Evolutionary conservation across 2,113 vertebrate species (phyloP), one percentile per base, ranked within the genome.

Genomic region (Crotalus horridus): DNA sequence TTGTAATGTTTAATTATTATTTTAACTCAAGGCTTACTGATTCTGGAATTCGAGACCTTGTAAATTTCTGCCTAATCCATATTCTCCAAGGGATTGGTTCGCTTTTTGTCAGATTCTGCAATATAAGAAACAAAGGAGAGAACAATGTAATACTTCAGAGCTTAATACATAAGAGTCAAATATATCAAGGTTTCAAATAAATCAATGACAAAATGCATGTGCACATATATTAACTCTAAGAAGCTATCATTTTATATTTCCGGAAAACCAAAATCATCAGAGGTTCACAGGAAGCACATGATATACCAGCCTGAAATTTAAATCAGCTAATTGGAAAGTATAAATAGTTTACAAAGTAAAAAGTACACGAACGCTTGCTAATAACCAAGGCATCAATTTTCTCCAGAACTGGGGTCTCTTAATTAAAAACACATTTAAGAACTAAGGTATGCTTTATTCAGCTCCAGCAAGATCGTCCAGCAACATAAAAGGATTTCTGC

Each of bases 41-140:
- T 59, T 96, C 96, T 69, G 98, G 98, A 96, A 98, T 96, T 89
- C 96, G 97, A 26, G 98, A 96, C 61, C 8, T 98, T 48, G 98
- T 98, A 93, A 98, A 98, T 91, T 97, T 97, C 93, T 97, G 97
- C 64, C 98, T 97, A 94, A 93, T 93, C 96, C 97, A 97, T 0
- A 8, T 13, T 0, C 92, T 4, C 0, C 96, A 92, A 15, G 5
- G n/a, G 12, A 96, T 8, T 24, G 92, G 92, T 26, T 97, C 94
- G 29, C 93, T 91, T 91, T 89, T 96, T 43, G 94, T 85, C 92
- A 98, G 69, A 46, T 89, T 13, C 98, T 98, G 95, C 69, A 96
- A 92, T 64, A 91, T 10, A n/a, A 95, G 2, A 11, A 39, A 11
- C 15, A 24, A 55, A 6, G 26, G n/a, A 39, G 13, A 43, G 87